These are phyloP conservation scores for Allacma fusca DNA, from an alignment of 2,888 invertebrate species.

Conservation along the genomic window DNA sequence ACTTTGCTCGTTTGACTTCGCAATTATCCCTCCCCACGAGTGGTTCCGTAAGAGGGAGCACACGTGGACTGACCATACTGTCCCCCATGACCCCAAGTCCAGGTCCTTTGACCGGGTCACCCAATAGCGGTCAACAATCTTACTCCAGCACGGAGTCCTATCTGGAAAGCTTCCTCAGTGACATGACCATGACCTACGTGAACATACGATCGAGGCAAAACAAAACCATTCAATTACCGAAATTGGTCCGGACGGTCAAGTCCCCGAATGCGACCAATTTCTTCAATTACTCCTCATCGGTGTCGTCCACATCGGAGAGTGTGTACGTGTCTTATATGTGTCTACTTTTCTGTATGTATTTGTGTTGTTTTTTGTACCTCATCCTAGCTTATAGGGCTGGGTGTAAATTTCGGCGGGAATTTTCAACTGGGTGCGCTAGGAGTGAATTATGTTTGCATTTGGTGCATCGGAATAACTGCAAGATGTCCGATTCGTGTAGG, in stretches of 20 bases:
- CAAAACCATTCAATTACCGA: conserved; percentile 35
- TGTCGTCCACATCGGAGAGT: neutral
- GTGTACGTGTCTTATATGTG: neutral
- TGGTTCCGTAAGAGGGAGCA: neutral
- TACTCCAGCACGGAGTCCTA: neutral
- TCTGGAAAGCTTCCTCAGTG: conserved; percentile 23
- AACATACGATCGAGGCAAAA: conserved; percentile 40
- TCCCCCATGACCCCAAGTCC: conserved; percentile 23
- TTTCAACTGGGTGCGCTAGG: no score
- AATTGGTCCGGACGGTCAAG: conserved; percentile 20
- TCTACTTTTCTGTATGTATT: neutral
- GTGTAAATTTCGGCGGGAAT: no score
- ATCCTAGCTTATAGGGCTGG: no score
- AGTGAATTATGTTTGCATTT: no score
- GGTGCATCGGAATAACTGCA: no score
- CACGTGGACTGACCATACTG: conserved; percentile 34
- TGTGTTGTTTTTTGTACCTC: neutral
- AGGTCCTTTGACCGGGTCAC: neutral
- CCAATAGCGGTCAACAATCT: neutral
- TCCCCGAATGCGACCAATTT: neutral
- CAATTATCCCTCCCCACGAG: neutral
- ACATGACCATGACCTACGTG: conserved; percentile 42
- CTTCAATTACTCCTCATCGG: conserved; percentile 29
- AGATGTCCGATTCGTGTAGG: no score
- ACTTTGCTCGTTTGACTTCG: conserved; percentile 24